Percentiles rank a stretch among this genome's conserved stretches.
Evolutionary conservation across 2,113 vertebrate species (phyloP).

Genomic region (Coptodon bakossiorum): DNA sequence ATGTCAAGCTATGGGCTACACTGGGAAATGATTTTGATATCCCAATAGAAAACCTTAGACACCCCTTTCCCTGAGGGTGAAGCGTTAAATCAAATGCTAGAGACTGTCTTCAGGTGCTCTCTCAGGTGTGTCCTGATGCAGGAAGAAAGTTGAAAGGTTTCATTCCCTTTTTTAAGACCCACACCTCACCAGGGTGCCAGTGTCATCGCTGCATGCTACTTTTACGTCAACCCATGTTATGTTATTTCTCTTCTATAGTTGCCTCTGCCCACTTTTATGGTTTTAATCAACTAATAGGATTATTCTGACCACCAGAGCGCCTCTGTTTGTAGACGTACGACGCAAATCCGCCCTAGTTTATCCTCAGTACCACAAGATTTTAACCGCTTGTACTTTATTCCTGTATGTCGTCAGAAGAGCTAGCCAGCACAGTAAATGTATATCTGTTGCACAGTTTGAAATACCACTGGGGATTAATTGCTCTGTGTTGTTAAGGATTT

Average conservation of each 20-base stretch:
- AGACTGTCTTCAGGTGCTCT: not conserved
- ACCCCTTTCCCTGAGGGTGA: not conserved
- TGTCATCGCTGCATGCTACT: not conserved
- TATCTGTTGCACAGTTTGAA: conserved; percentile 24
- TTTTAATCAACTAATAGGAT: conserved; percentile 1
- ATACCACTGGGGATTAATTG: not conserved
- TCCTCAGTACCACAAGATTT: not conserved
- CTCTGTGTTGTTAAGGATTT: not conserved
- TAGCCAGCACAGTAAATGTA: not conserved
- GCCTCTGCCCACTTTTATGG: not conserved
- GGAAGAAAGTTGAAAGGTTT: not conserved
- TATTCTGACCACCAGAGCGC: not conserved
- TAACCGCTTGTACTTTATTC: not conserved
- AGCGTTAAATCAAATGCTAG: not conserved
- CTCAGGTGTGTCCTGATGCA: not conserved
- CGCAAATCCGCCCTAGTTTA: not conserved
- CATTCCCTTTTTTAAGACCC: not conserved
- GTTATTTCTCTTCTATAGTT: not conserved
- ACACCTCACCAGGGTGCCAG: not conserved
- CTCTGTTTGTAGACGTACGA: not conserved
- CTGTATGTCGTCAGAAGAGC: not conserved
- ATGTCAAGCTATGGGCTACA: not conserved
- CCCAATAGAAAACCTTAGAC: not conserved
- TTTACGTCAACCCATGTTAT: not conserved
- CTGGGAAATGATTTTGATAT: not conserved